Base-by-base conservation (phyloP, 2,888 invertebrate genomes). In the Parnassius glacialis region DNA sequence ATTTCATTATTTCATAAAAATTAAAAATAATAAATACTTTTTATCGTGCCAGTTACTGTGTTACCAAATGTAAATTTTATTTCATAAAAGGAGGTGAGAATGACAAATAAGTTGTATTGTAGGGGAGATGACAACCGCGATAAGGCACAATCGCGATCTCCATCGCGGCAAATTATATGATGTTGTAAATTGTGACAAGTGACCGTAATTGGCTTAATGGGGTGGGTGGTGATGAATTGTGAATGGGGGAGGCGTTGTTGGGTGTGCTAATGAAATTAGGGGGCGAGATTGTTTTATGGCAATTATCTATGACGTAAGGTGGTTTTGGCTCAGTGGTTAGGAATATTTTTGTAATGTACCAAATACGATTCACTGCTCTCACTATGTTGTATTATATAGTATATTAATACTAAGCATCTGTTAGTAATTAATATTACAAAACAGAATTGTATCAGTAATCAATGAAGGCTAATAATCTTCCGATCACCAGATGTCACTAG, bases 71-170 rank as follows among this genome's bases (percentile, higher is more conserved):
- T 48, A 41, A 13, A 50, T 34, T 11, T 10, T 44, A 20, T 7
- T 7, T 34, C 12, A 53, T 53, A 25, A 61, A 68, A 65, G 64
- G 66, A 71, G 70, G 71, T 70, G 72, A 66, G 67, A 70, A 66
- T 68, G 68, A 70, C 69, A 69, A 65, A 67, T 61, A 25, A 43
- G 57, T 47, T 57, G 51, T 55, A 20, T n/a, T 16, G 11, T 57
- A 43, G 58, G 63, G 61, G 57, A 64, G 64, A 64, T 64, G 48
- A 43, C 44, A 52, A 11, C 2, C 42, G 50, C 25, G 62, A 62
- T 62, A 58, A 13, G 58, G 3, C 43, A 9, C 50, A 43, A 48
- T 41, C 43, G 57, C 43, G 64, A 56, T 56, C 55, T 16, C 41
- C 42, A 57, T 54, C 55, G 13, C 48, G 7, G 62, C 65, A 67